Evolutionary conservation across 2,888 invertebrate species (phyloP).

Genomic region (Celastrina argiolus): DNA sequence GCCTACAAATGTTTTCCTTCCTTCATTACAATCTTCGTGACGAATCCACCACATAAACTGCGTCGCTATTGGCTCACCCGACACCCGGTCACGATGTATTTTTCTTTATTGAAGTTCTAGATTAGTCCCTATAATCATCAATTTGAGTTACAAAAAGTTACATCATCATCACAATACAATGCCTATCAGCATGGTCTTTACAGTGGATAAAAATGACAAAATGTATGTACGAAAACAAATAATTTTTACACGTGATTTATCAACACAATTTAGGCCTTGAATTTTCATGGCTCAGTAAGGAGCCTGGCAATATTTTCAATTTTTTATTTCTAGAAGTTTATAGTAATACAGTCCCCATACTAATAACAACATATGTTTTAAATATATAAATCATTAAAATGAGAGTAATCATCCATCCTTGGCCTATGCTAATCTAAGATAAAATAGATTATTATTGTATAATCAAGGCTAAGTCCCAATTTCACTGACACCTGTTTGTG

Average conservation of each 20-base stretch:
- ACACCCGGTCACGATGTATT: slow-evolving; percentile 40
- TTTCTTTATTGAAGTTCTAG: neutral
- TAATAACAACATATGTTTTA: too few relatives aligned
- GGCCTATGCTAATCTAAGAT: too few relatives aligned
- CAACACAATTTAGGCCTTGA: neutral
- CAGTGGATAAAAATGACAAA: slow-evolving; percentile 1
- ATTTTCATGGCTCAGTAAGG: neutral
- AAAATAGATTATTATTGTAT: too few relatives aligned
- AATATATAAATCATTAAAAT: too few relatives aligned
- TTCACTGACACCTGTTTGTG: too few relatives aligned
- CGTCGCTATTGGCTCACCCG: slow-evolving; percentile 40
- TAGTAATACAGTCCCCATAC: too few relatives aligned
- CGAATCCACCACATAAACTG: slow-evolving; percentile 17
- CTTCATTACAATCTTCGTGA: neutral
- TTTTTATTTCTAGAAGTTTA: neutral
- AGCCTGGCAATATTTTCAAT: neutral
- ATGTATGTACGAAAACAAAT: neutral
- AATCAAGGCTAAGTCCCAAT: too few relatives aligned
- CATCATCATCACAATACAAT: slow-evolving; percentile 26
- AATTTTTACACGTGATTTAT: slow-evolving; percentile 9
- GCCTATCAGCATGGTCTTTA: neutral
- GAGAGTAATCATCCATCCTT: too few relatives aligned
- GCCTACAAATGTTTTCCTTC: neutral
- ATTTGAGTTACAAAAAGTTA: slow-evolving; percentile 26
- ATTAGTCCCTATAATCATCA: neutral